These are phyloP conservation scores for Drosophila buzzatii DNA, from an alignment of 2,888 invertebrate genomes.

Conservation along the genomic window DNA sequence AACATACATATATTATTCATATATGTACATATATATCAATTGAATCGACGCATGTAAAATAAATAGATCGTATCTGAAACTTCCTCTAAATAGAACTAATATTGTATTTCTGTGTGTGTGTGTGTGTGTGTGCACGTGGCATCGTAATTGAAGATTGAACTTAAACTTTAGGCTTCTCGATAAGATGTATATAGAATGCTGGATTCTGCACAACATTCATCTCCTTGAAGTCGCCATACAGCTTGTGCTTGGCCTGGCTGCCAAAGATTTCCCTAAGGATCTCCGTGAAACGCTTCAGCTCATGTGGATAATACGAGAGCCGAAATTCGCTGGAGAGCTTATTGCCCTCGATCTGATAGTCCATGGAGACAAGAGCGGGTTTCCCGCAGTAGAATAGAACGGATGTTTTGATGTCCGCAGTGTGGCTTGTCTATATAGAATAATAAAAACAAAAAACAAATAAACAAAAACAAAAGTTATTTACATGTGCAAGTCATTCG, in stretches of 20 bases:
- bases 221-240: slow-evolving; percentile 93
- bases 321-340: slow-evolving; percentile 90
- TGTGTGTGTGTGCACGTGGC: slow-evolving; percentile 36
- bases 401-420: slow-evolving; percentile 93
- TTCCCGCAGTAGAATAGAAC: slow-evolving; percentile 92
- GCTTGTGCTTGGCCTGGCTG: slow-evolving; percentile 88
- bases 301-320: slow-evolving; percentile 95
- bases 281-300: slow-evolving; percentile 89
- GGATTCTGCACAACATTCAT: slow-evolving; percentile 88
- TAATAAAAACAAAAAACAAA: background rate
- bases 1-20: background rate
- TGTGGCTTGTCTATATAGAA: slow-evolving; percentile 89
- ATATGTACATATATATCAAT: slow-evolving; percentile 4
- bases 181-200: slow-evolving; percentile 94
- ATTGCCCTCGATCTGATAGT: slow-evolving; percentile 91
- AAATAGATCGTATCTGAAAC: slow-evolving; percentile 21
- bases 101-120: slow-evolving; percentile 53
- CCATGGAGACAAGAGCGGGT: slow-evolving; percentile 92
- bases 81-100: slow-evolving; percentile 48
- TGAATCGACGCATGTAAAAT: slow-evolving; percentile 27
- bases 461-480: background rate
- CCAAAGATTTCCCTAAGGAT: slow-evolving; percentile 91
- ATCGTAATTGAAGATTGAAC: slow-evolving; percentile 33
- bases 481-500: slow-evolving; percentile 53
- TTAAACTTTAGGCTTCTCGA: slow-evolving; percentile 87